These are phyloP conservation scores for Zaprionus davidi DNA, from an alignment of 1,140 invertebrate species.

Conservation along the genomic window DNA sequence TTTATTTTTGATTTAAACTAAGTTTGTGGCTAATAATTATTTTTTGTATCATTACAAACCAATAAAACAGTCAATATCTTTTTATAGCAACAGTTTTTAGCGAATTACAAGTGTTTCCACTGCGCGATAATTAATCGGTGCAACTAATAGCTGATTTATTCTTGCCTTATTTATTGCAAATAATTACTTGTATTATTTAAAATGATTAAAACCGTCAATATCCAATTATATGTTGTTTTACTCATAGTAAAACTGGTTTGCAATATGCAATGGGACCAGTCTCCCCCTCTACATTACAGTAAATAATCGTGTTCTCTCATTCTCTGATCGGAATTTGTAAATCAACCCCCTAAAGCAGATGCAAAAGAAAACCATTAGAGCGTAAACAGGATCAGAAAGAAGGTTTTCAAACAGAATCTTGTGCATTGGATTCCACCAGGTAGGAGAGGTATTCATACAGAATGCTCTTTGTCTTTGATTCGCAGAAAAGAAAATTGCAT, in stretches of 20 bases:
- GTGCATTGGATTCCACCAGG: constrained; percentile 18
- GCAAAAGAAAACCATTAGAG: constrained; percentile 26
- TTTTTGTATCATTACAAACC: too few relatives aligned
- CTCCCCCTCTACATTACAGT: background rate
- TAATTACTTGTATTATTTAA: background rate
- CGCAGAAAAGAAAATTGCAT: constrained; percentile 14
- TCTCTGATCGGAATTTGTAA: constrained; percentile 61
- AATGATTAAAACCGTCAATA: background rate
- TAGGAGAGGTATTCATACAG: constrained; percentile 14
- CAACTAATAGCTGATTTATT: background rate
- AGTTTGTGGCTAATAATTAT: too few relatives aligned
- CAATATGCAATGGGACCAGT: constrained; percentile 17
- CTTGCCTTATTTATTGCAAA: background rate
- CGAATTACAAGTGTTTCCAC: background rate
- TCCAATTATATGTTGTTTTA: background rate
- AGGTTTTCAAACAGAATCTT: constrained; percentile 29
- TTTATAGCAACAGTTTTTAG: too few relatives aligned
- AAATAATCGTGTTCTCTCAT: constrained; percentile 10
- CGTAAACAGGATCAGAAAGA: constrained; percentile 9
- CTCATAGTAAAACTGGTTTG: constrained; percentile 49
- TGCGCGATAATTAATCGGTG: background rate
- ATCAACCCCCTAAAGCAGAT: constrained; percentile 48
- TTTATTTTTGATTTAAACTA: too few relatives aligned
- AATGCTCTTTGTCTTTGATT: constrained; percentile 10
- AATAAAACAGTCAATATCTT: too few relatives aligned